phyloP scores from a whole-genome alignment of 2,797 vertebrate species.

The Denticeps clupeoides region DNA sequence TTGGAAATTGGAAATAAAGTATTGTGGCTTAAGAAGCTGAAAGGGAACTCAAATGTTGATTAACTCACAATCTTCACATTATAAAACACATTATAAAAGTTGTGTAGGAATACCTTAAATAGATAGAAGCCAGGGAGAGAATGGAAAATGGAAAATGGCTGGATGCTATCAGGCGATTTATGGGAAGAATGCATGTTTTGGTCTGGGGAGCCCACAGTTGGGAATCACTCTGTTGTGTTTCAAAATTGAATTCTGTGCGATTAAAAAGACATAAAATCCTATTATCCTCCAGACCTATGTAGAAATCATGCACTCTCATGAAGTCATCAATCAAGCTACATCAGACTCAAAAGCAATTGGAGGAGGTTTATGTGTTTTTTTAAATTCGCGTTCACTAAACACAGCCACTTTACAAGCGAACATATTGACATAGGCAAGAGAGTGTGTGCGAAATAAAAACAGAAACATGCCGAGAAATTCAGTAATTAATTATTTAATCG shows the following conservation, averaged over 20 bases:
- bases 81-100: too few relatives aligned
- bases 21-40: too few relatives aligned
- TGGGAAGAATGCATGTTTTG: conserved; percentile 12
- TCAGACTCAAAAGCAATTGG: too few relatives aligned
- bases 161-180: conserved; percentile 33
- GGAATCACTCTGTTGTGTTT: conserved; percentile 51
- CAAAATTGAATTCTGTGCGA: conserved; percentile 19
- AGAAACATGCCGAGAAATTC: too few relatives aligned
- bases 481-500: too few relatives aligned
- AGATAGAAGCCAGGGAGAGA: conserved; percentile 37
- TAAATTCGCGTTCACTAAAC: too few relatives aligned
- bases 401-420: too few relatives aligned
- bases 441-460: too few relatives aligned
- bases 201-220: conserved; percentile 52
- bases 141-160: conserved; percentile 50
- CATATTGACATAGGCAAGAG: too few relatives aligned
- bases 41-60: too few relatives aligned
- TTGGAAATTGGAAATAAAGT: conserved; percentile 1
- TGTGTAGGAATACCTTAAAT: conserved; percentile 51
- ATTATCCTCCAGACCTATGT: conserved; percentile 17
- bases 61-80: too few relatives aligned
- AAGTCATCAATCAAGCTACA: not conserved
- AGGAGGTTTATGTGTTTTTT: too few relatives aligned
- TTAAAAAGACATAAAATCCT: conserved; percentile 45
- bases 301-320: not conserved